These are phyloP conservation scores for Antheraea assamensis DNA, from an alignment of 2,888 invertebrate species.

Conservation along the genomic window DNA sequence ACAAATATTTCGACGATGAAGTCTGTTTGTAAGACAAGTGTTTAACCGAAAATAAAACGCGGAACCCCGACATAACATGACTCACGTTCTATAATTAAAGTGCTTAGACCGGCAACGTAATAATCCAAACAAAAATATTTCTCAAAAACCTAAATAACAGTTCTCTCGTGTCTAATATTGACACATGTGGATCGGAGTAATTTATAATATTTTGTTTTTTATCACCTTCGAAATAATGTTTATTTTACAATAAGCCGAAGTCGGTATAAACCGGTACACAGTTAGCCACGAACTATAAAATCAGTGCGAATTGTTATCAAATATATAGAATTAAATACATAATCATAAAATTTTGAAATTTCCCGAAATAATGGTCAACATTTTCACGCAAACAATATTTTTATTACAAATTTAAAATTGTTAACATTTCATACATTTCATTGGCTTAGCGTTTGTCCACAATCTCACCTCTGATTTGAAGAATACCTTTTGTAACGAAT, in stretches of 20 bases:
- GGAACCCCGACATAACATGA: constrained; percentile 14
- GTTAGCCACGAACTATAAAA: not conserved
- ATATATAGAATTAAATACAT: too few relatives aligned
- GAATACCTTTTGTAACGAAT: too few relatives aligned
- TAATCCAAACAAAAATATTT: constrained; percentile 22
- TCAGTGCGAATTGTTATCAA: not conserved
- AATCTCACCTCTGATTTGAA: too few relatives aligned
- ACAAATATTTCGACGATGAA: not conserved
- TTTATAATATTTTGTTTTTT: not conserved
- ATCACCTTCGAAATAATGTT: not conserved
- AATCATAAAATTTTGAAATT: too few relatives aligned
- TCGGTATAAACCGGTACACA: not conserved
- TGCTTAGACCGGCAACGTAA: constrained; percentile 13
- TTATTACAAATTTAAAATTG: too few relatives aligned
- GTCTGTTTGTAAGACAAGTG: not conserved
- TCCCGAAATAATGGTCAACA: too few relatives aligned
- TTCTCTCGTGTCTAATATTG: not conserved
- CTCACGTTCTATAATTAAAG: constrained; percentile 25
- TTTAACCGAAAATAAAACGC: not conserved
- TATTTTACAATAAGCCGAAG: not conserved
- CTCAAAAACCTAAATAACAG: constrained; percentile 17
- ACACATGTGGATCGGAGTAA: not conserved
- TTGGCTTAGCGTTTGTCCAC: too few relatives aligned
- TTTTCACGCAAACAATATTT: too few relatives aligned
- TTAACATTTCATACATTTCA: too few relatives aligned